Conservation (phyloP, 2,888 invertebrate genomes). For the Lasioglossum calceatum region DNA sequence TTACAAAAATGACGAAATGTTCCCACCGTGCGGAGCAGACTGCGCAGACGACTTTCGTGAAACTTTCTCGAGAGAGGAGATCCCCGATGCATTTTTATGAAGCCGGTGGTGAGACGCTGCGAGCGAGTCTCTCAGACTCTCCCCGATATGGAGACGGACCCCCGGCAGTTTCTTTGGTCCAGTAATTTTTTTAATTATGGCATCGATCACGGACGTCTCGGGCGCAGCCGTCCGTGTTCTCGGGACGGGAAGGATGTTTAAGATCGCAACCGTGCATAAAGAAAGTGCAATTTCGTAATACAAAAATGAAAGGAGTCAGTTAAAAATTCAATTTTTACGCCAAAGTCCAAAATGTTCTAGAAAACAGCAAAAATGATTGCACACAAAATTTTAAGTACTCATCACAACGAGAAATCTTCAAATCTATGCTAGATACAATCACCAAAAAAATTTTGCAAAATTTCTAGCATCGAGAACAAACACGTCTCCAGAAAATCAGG, state of each 20-base stretch:
- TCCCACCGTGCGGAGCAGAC: not conserved
- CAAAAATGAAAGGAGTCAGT: not conserved
- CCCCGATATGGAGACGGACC: slow-evolving; percentile 6
- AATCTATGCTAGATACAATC: not conserved
- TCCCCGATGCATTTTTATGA: slow-evolving; percentile 20
- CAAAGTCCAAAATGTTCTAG: too few species aligned
- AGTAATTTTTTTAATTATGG: slow-evolving; percentile 9
- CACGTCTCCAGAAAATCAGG: too few species aligned
- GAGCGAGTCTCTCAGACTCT: not conserved
- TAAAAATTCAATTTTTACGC: not conserved
- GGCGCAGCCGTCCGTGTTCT: not conserved
- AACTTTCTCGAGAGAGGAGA: slow-evolving; percentile 13
- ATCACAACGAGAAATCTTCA: not conserved
- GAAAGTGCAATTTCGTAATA: not conserved
- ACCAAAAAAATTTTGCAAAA: not conserved
- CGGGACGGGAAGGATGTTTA: not conserved
- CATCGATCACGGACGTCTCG: slow-evolving; percentile 10
- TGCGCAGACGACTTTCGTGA: slow-evolving; percentile 11
- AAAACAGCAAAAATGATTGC: too few species aligned
- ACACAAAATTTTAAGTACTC: not conserved
- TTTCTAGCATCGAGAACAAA: too few species aligned
- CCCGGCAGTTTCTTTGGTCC: slow-evolving; percentile 12
- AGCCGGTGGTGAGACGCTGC: not conserved
- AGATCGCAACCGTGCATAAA: not conserved
- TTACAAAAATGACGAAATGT: not conserved